phyloP scores from a whole-genome alignment of 2,888 invertebrate species.

The Linyphia triangularis region DNA sequence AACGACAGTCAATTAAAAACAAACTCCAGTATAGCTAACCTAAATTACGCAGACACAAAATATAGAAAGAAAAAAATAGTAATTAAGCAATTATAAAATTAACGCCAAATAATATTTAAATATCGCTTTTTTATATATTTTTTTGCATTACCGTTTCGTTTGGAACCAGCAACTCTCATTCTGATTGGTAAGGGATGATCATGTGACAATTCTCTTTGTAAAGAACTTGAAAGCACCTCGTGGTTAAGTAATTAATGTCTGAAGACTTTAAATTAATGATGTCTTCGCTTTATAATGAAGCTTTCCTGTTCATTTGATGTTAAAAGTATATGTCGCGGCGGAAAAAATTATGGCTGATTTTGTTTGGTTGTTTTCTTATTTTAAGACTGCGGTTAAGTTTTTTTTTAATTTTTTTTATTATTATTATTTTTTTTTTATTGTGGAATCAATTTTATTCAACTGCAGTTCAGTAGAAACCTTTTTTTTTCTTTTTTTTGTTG shows the following conservation, averaged over 20 bases:
- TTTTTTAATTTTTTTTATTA: not conserved
- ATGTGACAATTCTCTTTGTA: slow-evolving; percentile 5
- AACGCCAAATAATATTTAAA: not conserved
- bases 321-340: slow-evolving; percentile 29
- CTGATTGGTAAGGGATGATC: slow-evolving; percentile 2
- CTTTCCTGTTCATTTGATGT: not conserved
- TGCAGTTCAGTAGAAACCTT: not conserved
- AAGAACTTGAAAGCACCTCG: slow-evolving; percentile 1
- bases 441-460: slow-evolving; percentile 27
- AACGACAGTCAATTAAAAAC: not conserved
- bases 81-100: slow-evolving; percentile 4
- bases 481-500: too few relatives aligned
- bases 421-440: not conserved
- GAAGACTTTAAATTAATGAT: slow-evolving; percentile 41
- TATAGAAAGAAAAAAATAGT: not conserved
- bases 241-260: slow-evolving; percentile 59
- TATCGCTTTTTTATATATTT: not conserved
- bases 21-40: not conserved
- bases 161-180: not conserved
- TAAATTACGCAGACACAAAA: not conserved
- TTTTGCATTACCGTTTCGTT: not conserved
- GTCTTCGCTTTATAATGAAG: slow-evolving; percentile 11
- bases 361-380: slow-evolving; percentile 20
- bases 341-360: not conserved
- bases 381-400: not conserved